phyloP scores from a whole-genome alignment of 2,113 vertebrate species.

The Gasterosteus aculeatus region DNA sequence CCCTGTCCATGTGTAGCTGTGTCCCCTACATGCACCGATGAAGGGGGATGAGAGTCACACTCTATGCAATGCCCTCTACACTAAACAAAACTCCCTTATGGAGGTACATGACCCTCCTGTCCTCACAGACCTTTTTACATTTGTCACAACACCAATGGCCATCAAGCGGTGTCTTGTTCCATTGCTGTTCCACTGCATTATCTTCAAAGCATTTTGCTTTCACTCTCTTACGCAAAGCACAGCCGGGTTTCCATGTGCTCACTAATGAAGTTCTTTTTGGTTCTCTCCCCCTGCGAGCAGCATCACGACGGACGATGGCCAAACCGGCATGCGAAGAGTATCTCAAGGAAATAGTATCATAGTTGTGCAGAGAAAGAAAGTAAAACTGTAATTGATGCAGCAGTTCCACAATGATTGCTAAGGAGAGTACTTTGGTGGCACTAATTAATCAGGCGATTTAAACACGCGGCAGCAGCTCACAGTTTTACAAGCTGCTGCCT shows the following conservation, averaged over 20 bases:
- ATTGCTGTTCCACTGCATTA: constrained; percentile 47
- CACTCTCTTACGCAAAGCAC: constrained; percentile 18
- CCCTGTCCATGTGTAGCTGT: constrained; percentile 11
- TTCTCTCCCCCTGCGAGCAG: constrained; percentile 26
- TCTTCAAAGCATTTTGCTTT: constrained; percentile 51
- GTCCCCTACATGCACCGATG: constrained; percentile 33
- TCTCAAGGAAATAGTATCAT: neutral
- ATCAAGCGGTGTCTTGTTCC: constrained; percentile 28
- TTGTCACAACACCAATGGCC: constrained; percentile 44
- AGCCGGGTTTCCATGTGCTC: constrained; percentile 50
- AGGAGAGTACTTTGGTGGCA: neutral
- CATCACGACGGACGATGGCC: neutral
- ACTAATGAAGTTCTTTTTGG: constrained; percentile 27
- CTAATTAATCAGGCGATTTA: constrained; percentile 23
- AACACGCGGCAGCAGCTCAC: constrained; percentile 34
- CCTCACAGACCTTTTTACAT: constrained; percentile 34
- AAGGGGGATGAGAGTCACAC: constrained; percentile 41
- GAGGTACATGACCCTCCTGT: constrained; percentile 44
- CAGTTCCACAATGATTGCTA: neutral
- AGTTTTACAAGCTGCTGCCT: constrained; percentile 43
- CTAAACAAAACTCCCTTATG: constrained; percentile 40
- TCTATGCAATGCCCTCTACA: constrained; percentile 15
- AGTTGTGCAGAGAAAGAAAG: constrained; percentile 15
- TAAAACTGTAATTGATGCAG: neutral
- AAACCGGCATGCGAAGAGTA: neutral